phyloP scores from a whole-genome alignment of 2,797 vertebrate species.

The Aldrovandia affinis region DNA sequence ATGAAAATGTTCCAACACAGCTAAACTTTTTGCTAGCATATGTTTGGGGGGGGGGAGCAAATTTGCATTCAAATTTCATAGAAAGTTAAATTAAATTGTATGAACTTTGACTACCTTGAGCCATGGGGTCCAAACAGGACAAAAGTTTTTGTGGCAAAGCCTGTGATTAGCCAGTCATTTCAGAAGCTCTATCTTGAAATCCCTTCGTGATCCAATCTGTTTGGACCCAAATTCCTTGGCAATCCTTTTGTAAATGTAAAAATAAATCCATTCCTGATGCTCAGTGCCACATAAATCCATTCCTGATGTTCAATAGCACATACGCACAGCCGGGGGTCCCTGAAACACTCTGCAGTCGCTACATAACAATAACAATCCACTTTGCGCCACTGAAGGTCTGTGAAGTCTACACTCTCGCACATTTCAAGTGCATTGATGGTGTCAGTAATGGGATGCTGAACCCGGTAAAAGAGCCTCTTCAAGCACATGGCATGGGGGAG shows the following conservation, averaged over 20 bases:
- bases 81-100: not conserved
- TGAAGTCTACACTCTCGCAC: not conserved
- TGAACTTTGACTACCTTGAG: not conserved
- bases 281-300: not conserved
- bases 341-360: too few relatives aligned
- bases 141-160: not conserved
- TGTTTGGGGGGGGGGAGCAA: not conserved
- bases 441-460: too few relatives aligned
- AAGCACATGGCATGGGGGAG: not conserved
- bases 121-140: not conserved
- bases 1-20: too few relatives aligned
- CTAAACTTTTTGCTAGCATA: not conserved
- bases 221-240: not conserved
- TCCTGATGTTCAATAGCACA: too few relatives aligned
- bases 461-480: not conserved
- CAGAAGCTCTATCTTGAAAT: not conserved
- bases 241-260: not conserved
- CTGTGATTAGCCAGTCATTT: not conserved
- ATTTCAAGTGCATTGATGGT: too few relatives aligned
- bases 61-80: not conserved
- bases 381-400: not conserved
- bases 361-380: too few relatives aligned
- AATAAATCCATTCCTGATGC: not conserved
- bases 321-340: too few relatives aligned
- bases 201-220: not conserved